Base-by-base conservation (phyloP, 1,140 invertebrate genomes). In the Theocolax elegans region DNA sequence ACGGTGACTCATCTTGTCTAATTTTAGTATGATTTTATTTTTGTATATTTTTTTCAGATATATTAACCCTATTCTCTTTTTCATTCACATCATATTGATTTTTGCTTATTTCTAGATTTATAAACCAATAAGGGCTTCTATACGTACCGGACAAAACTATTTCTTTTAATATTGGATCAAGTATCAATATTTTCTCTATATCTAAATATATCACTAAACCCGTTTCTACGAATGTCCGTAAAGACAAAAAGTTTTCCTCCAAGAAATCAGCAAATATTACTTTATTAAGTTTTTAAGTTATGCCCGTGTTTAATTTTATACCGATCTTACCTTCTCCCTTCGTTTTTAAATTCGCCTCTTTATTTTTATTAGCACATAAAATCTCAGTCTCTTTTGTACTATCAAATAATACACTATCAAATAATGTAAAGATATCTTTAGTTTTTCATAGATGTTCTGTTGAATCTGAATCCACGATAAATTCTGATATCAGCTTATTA, bases 361-460 rank as follows among this genome's bases (percentile, higher is more conserved):
- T n/a, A n/a, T n/a, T n/a, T n/a, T 13, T 29, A 19, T 53, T 53
- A 12, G 25, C 25, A 19, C 49, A 53, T 25, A 27, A 27, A 15
- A 75, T 69, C 21, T 56, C 29, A 46, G 54, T 62, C 21, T 42
- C 12, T 44, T 31, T 27, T 15, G 23, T 46, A 12, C 59, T 27
- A n/a, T n/a, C n/a, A n/a, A n/a, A n/a, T n/a, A n/a, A n/a, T n/a
- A n/a, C n/a, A n/a, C n/a, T n/a, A 53, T 68, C 38, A 53, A 76
- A 70, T 13, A 67, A 48, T 40, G 71, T 73, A 23, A 74, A 67
- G 17, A 73, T 58, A 4, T 72, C n/a, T 40, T 67, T 71, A 10
- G 60, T 67, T 46, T 72, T 72, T 9, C 64, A 46, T 12, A 73
- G 29, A 31, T 75, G 74, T 17, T 70, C 67, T 21, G 72, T 73